Evolutionary conservation across 2,113 vertebrate genomes (phyloP), one percentile per base, ranked within the genome.

Genomic region (Uropsilus gracilis): DNA sequence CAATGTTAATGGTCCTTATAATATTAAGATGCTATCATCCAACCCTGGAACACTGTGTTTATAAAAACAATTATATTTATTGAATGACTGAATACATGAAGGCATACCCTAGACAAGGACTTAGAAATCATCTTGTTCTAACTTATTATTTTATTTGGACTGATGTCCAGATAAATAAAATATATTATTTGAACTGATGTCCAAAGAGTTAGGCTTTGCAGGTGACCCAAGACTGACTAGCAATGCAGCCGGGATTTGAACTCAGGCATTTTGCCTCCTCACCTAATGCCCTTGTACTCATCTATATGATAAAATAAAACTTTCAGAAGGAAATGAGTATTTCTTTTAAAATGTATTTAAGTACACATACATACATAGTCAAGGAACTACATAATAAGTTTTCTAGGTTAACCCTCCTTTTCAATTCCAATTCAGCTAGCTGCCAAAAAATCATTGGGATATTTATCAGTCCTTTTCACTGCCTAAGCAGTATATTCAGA

Each of bases 321-420:
- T 76, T 94, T 94, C 5, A 28, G 18, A 92, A 91, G 71, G 82
- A 88, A 78, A 88, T 37, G 17, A 84, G 1, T 3, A 2, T 55
- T 88, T 89, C 69, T 66, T 94, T 53, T 34, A n/a, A 89, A 81
- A 76, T 69, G 12, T 37, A 63, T 48, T 85, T 71, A 89, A 76
- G 75, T 48, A 32, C 0, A 10, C 28, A 63, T 37, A 59, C n/a
- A n/a, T 77, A 82, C 68, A 39, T 1, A 37, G 39, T 64, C 50
- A 72, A 77, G 32, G 42, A 72, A 57, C 24, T 44, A 18, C 61
- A n/a, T 39, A 59, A 59, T 69, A 2, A 46, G 14, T 44, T 90
- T 85, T 48, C 34, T 95, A 44, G 76, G n/a, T 61, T 66, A 22
- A 4, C 9, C 13, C 13, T n/a, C n/a, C 11, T 30, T 0, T 3